These are phyloP conservation scores for Sphaeridia pumilis DNA, from an alignment of 2,888 invertebrate genomes.

Conservation along the genomic window DNA sequence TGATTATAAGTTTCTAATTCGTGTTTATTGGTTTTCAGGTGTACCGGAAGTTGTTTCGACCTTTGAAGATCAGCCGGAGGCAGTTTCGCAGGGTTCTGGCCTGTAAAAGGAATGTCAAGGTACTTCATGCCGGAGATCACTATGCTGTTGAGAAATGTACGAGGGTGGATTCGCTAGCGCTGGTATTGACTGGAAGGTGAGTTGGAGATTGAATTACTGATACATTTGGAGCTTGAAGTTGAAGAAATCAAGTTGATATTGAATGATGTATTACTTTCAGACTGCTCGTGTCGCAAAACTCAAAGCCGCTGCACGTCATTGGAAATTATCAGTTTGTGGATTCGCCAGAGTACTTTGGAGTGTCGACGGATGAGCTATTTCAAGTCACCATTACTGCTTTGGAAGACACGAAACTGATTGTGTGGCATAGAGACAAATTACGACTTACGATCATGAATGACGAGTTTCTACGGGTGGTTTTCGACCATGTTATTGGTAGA, in stretches of 20 bases:
- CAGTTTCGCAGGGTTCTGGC: slow-evolving; percentile 69
- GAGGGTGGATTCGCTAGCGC: slow-evolving; percentile 71
- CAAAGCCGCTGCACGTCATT: slow-evolving; percentile 70
- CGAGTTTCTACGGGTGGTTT: slow-evolving; percentile 69
- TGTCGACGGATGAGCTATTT: slow-evolving; percentile 72
- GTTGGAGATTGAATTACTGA: too few relatives aligned
- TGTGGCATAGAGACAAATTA: slow-evolving; percentile 76
- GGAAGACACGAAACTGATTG: slow-evolving; percentile 68
- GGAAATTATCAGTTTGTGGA: slow-evolving; percentile 78
- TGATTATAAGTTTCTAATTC: not conserved
- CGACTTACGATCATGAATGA: slow-evolving; percentile 62
- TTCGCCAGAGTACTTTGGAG: slow-evolving; percentile 81
- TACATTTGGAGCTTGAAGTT: not conserved
- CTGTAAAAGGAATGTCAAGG: slow-evolving; percentile 67
- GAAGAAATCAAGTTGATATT: not conserved
- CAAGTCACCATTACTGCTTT: slow-evolving; percentile 81
- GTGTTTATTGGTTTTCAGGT: slow-evolving; percentile 7
- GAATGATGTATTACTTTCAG: slow-evolving; percentile 41
- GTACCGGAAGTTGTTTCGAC: slow-evolving; percentile 13
- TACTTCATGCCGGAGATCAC: slow-evolving; percentile 69
- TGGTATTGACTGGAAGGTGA: slow-evolving; percentile 78
- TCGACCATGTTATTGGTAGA: slow-evolving; percentile 71
- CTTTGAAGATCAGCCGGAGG: slow-evolving; percentile 55
- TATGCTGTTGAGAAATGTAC: slow-evolving; percentile 81
- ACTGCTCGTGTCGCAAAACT: slow-evolving; percentile 71